Percentiles rank a stretch among this genome's conserved stretches.
Conservation (phyloP, 2,888 invertebrate genomes). For the Calephelis perditalis region DNA sequence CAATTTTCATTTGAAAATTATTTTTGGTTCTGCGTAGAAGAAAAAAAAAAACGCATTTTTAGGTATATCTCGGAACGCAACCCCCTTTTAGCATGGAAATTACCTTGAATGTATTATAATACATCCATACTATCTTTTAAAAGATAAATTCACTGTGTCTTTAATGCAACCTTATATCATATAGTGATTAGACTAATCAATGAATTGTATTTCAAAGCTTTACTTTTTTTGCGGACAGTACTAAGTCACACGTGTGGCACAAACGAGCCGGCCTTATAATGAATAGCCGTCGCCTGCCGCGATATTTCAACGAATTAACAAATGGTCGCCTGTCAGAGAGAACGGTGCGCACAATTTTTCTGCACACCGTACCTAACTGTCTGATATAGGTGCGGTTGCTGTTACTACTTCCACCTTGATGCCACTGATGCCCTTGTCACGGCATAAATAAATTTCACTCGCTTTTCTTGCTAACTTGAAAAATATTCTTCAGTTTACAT, state of each 20-base stretch:
- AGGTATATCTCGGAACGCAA: too few species aligned
- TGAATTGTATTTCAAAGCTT: conserved; percentile 13
- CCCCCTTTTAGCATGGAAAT: too few species aligned
- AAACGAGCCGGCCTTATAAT: conserved; percentile 73
- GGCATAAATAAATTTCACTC: conserved; percentile 1
- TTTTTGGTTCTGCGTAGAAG: too few species aligned
- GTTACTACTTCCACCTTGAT: conserved; percentile 29
- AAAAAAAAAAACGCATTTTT: too few species aligned
- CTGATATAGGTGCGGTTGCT: conserved; percentile 71
- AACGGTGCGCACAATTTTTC: conserved; percentile 72
- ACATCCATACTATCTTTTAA: too few species aligned
- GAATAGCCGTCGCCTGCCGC: conserved; percentile 71
- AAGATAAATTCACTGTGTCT: too few species aligned
- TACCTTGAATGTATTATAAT: too few species aligned
- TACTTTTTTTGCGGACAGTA: conserved; percentile 44
- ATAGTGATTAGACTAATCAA: too few species aligned
- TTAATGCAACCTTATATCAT: too few species aligned
- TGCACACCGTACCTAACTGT: conserved; percentile 66
- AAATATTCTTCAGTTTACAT: not conserved
- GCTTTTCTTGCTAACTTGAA: not conserved
- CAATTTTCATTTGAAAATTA: too few species aligned
- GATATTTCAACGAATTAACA: conserved; percentile 77
- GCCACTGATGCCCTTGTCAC: conserved; percentile 16
- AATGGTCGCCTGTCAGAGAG: conserved; percentile 69
- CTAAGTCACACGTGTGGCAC: conserved; percentile 66